Evolutionary conservation across 2,113 vertebrate species (phyloP), one percentile per base, ranked within the genome.

Genomic region (Deroptyus accipitrinus): DNA sequence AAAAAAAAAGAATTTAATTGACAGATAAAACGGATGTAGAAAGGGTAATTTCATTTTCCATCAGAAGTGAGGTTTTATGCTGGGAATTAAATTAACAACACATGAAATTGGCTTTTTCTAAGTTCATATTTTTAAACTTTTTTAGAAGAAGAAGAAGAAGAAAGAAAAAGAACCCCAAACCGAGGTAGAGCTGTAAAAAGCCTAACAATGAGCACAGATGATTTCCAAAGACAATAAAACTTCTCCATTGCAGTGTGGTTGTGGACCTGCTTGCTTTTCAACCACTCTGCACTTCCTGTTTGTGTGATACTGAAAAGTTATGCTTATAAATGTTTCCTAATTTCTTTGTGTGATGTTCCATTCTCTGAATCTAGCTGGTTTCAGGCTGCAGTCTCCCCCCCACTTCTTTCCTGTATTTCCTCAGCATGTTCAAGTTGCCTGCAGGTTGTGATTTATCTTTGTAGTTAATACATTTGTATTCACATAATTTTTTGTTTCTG

Each of bases 1-100:
- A 15, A 37, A 80, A 83, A 95, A 85, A 95, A 96, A 95, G 81
- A 83, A 94, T 96, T 97, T 98, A 98, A 98, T 97, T 97, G 97
- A 96, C 95, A 97, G 96, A 98, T 97, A 97, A 98, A 98, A 98
- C 86, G 83, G 94, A 93, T 97, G 95, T 97, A 96, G 97, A 97
- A 97, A 98, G 94, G 93, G 96, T 97, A 96, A 98, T 98, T 98
- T 98, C 96, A 98, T 98, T 98, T 98, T 97, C 97, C 94, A 97
- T 98, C 97, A 98, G 94, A 97, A 98, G 95, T 97, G 97, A 98
- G 96, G 37, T 97, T 98, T 98, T 98, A 98, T 95, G 70, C 97
- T 84, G 96, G 96, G 92, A 98, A 98, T 98, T 98, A 98, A 98
- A 98, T 98, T 98, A 98, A 98, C 97, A 97, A 93, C 97, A 98